Percentiles rank a stretch among this genome's conserved stretches.
phyloP scores from a whole-genome alignment of 2,797 vertebrate genomes.

The Chelidonichthys spinosus region DNA sequence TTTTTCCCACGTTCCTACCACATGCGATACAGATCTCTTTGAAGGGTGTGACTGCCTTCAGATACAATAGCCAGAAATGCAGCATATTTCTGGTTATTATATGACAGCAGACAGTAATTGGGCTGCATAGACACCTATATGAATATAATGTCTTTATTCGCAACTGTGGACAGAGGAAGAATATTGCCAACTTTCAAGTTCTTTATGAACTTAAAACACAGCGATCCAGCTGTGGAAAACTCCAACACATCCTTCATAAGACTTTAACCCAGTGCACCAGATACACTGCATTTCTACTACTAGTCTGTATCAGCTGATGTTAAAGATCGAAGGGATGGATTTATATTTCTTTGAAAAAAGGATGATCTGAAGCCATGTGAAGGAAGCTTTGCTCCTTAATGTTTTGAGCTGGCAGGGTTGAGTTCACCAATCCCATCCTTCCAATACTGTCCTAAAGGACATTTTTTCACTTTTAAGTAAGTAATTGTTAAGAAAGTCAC shows the following conservation, averaged over 20 bases:
- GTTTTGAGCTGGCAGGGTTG: not conserved
- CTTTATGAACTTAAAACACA: not conserved
- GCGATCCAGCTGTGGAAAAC: not conserved
- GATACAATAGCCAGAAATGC: not conserved
- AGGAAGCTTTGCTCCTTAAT: too few species aligned
- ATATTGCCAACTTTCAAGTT: not conserved
- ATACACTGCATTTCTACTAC: not conserved
- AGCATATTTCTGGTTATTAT: not conserved
- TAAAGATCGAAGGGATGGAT: conserved; percentile 7
- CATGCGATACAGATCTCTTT: not conserved
- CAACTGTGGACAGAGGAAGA: not conserved
- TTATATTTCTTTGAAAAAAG: not conserved
- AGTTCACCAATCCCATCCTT: conserved; percentile 13
- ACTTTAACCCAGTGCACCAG: not conserved
- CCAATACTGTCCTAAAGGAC: conserved; percentile 10
- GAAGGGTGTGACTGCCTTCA: not conserved
- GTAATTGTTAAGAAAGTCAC: not conserved
- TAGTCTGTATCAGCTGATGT: not conserved
- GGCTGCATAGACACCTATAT: conserved; percentile 1
- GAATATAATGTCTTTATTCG: not conserved
- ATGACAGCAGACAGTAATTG: conserved; percentile 14
- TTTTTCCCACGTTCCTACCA: not conserved
- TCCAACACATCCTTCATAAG: not conserved
- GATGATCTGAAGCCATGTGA: not conserved
- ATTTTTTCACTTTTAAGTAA: conserved; percentile 3